A percentile compares a stretch with the other conserved stretches of the same genome.
phyloP scores from a whole-genome alignment of 2,113 vertebrate genomes.

The Pluvialis apricaria region DNA sequence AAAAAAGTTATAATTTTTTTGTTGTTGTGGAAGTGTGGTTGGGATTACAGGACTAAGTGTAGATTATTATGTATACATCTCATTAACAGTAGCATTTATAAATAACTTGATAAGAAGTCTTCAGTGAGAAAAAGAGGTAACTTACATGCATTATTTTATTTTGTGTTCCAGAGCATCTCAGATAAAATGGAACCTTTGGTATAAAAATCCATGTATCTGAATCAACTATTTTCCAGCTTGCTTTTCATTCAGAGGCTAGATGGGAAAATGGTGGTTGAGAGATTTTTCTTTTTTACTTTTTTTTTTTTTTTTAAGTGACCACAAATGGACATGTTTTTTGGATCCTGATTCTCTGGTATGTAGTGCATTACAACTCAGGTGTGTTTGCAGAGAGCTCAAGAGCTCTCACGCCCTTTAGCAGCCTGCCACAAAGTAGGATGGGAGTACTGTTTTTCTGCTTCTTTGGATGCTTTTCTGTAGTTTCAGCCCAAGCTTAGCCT shows the following conservation, averaged over 20 bases:
- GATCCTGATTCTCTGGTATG: not conserved
- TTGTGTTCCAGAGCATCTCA: not conserved
- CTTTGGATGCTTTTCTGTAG: not conserved
- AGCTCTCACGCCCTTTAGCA: not conserved
- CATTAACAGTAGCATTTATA: not conserved
- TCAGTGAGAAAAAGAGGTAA: not conserved
- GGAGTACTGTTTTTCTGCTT: not conserved
- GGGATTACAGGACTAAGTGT: not conserved
- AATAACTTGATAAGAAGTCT: not conserved
- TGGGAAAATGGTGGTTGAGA: not conserved
- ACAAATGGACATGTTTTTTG: not conserved
- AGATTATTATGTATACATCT: not conserved
- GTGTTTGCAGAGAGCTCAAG: not conserved
- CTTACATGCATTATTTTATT: not conserved
- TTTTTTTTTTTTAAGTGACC: not conserved
- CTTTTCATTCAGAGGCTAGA: not conserved
- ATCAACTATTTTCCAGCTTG: not conserved
- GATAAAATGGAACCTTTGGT: not conserved
- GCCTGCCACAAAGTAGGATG: not conserved
- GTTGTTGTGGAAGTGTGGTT: not conserved
- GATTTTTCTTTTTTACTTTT: not conserved
- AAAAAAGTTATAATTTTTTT: not conserved
- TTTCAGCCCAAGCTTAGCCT: not conserved
- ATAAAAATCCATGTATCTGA: not conserved
- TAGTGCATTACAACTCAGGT: not conserved